These are phyloP conservation scores for Cheilosia vernalis DNA, from an alignment of 2,888 invertebrate genomes.

Conservation along the genomic window DNA sequence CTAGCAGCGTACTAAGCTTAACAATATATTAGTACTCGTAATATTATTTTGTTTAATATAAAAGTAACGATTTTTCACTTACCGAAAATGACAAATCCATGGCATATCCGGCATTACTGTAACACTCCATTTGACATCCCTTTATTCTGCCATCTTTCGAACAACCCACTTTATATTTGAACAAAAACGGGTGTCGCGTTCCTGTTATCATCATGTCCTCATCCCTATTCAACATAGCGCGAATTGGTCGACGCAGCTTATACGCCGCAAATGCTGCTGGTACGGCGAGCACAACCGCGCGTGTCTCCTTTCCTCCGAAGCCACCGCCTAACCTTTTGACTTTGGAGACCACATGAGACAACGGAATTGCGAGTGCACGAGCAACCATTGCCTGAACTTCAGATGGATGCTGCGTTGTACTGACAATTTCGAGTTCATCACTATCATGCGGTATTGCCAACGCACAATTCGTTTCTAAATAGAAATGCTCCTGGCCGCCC, in stretches of 20 bases:
- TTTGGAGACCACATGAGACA: conserved; percentile 89
- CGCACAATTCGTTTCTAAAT: conserved; percentile 93
- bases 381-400: conserved; percentile 89
- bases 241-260: conserved; percentile 89
- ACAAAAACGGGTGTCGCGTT: conserved; percentile 94
- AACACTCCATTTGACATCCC: conserved; percentile 89
- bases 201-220: conserved; percentile 97
- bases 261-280: conserved; percentile 92
- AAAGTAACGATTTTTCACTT: conserved; percentile 78
- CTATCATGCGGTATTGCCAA: conserved; percentile 90
- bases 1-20: no score
- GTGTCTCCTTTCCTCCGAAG: conserved; percentile 97
- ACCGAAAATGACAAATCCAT: conserved; percentile 91
- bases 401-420: conserved; percentile 92
- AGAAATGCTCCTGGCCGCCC: conserved; percentile 98
- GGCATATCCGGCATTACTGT: conserved; percentile 93
- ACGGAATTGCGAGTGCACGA: conserved; percentile 88
- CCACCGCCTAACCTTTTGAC: conserved; percentile 97
- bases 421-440: conserved; percentile 93
- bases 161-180: conserved; percentile 93
- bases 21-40: no score
- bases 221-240: conserved; percentile 92
- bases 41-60: no score
- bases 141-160: conserved; percentile 89
- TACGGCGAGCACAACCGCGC: conserved; percentile 87